A percentile compares a stretch with the other conserved stretches of the same genome.
phyloP scores from a whole-genome alignment of 2,888 invertebrate species.

The Drosophila limbata region DNA sequence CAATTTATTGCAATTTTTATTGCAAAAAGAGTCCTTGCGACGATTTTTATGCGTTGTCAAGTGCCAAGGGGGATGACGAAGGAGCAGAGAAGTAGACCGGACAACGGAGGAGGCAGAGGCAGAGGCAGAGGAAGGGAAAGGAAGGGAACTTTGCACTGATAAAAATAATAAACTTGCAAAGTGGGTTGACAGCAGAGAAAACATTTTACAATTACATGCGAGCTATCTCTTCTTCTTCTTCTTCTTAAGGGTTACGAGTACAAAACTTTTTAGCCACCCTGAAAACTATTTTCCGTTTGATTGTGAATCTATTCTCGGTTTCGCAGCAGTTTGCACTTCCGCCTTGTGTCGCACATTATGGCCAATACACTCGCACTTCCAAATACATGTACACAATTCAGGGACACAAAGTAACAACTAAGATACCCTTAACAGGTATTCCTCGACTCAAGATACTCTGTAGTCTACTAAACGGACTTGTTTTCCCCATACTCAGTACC shows the following conservation, averaged over 20 bases:
- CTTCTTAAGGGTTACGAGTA: constrained; percentile 13
- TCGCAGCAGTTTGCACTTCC: constrained; percentile 73
- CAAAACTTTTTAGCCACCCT: constrained; percentile 47
- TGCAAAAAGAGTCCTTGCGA: constrained; percentile 50
- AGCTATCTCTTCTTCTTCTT: background rate
- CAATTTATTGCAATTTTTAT: constrained; percentile 78
- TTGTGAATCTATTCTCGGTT: constrained; percentile 41
- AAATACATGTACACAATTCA: constrained; percentile 14
- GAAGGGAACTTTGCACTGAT: constrained; percentile 43
- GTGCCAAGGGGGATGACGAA: constrained; percentile 28
- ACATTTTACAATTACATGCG: constrained; percentile 74
- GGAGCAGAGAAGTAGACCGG: background rate
- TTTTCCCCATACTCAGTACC: too few species aligned
- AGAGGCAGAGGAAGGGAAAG: background rate
- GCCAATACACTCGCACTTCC: constrained; percentile 10
- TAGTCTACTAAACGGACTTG: too few species aligned
- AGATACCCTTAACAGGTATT: background rate
- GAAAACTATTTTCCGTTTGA: constrained; percentile 49
- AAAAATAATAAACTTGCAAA: constrained; percentile 69
- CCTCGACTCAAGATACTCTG: background rate
- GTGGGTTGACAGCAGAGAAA: constrained; percentile 43
- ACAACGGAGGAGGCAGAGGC: background rate
- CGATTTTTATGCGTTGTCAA: constrained; percentile 70
- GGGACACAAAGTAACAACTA: background rate
- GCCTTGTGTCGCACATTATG: constrained; percentile 35